Conservation (phyloP, 2,113 vertebrate genomes). For the Apodemus speciosus region DNA sequence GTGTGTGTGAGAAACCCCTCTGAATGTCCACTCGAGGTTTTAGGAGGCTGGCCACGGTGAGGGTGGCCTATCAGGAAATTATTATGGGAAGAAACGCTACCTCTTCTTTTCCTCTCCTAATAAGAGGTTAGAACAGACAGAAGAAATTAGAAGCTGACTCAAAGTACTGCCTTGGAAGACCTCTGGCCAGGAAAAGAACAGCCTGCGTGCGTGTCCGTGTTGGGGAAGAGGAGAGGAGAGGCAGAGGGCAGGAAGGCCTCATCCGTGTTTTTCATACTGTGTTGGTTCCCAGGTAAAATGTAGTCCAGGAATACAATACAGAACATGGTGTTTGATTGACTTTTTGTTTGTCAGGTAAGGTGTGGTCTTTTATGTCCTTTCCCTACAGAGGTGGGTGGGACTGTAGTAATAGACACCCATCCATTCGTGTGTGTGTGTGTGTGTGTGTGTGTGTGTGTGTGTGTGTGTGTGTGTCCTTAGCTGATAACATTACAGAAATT, state of each 20-base stretch:
- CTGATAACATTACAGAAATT: neutral
- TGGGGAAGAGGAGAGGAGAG: neutral
- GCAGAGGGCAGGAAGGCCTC: neutral
- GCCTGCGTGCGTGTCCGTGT: neutral
- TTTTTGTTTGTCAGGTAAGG: neutral
- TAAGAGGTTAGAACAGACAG: slow-evolving; percentile 24
- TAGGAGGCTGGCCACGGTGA: slow-evolving; percentile 10
- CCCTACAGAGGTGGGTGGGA: neutral
- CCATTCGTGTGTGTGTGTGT: neutral
- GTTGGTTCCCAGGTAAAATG: slow-evolving; percentile 30
- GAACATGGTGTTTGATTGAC: neutral
- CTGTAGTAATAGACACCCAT: too few species aligned
- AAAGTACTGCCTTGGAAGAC: neutral
- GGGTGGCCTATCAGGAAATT: neutral
- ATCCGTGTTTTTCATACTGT: neutral
- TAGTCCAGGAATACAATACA: neutral
- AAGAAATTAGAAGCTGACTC: slow-evolving; percentile 25
- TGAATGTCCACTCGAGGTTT: slow-evolving; percentile 10
- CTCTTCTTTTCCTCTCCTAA: slow-evolving; percentile 55
- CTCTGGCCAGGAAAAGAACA: slow-evolving; percentile 15
- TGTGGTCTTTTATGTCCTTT: neutral
- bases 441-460: too few species aligned
- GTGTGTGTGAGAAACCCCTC: neutral
- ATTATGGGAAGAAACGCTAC: neutral
- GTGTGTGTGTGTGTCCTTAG: neutral